These are phyloP conservation scores for Caenorhabditis wallacei DNA, from an alignment of 2,888 invertebrate species.

Conservation along the genomic window DNA sequence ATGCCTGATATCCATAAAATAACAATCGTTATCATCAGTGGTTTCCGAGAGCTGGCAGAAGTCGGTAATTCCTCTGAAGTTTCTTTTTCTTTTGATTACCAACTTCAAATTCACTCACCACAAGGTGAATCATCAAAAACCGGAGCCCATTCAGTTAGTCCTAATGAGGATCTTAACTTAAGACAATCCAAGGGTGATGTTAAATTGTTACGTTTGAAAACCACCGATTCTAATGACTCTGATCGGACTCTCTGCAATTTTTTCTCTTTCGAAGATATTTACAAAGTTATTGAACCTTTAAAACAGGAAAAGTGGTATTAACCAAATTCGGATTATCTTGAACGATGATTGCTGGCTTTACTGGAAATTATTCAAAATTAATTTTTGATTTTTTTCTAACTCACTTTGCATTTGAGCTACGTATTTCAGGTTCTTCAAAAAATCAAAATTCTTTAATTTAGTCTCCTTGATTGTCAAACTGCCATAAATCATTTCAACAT, in stretches of 20 bases:
- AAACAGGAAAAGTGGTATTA: background rate
- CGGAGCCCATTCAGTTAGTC: background rate
- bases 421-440: background rate
- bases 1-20: no score
- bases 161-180: background rate
- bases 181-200: background rate
- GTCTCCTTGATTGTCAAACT: background rate
- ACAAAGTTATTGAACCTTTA: background rate
- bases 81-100: background rate
- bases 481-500: background rate
- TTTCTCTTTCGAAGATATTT: no score
- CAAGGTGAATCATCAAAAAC: background rate
- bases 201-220: background rate
- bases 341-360: background rate
- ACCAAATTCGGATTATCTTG: background rate
- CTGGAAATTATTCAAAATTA: background rate
- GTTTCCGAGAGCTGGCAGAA: no score
- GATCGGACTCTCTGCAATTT: background rate
- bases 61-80: background rate
- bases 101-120: background rate
- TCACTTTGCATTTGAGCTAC: background rate
- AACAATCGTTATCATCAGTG: no score
- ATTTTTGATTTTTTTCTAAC: background rate
- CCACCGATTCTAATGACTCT: background rate
- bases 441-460: background rate